Evolutionary conservation across 1,140 invertebrate species (phyloP).

Genomic region (Calliphora vicina): DNA sequence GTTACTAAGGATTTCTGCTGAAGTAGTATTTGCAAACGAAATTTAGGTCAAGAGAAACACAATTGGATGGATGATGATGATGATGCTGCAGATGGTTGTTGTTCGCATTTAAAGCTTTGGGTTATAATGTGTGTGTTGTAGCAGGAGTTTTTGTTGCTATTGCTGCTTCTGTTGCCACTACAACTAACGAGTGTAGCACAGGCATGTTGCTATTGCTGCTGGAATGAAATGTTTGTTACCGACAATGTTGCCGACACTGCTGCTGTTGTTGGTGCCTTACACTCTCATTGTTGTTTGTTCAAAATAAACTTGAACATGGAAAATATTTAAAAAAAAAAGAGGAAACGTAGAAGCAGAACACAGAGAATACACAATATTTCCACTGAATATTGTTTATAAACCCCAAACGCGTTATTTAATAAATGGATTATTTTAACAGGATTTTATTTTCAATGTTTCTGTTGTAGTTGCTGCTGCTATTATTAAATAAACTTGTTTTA

Average conservation of each 20-base stretch:
- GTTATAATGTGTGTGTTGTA: background rate
- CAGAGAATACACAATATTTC: background rate
- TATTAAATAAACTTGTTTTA: background rate
- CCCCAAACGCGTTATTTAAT: background rate
- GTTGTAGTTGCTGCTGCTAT: background rate
- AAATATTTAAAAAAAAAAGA: background rate
- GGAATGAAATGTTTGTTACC: background rate
- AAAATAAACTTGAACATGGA: background rate
- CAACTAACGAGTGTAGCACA: background rate
- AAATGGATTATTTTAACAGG: constrained; percentile 1
- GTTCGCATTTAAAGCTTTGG: background rate
- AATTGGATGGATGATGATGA: no score
- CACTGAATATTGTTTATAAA: background rate
- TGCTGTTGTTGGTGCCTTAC: background rate
- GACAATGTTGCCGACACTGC: background rate
- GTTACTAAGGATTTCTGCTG: background rate
- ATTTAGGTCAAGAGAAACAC: background rate
- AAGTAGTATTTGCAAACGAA: background rate
- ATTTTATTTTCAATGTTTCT: background rate
- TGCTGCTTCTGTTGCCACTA: background rate
- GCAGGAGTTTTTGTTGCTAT: background rate
- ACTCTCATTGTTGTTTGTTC: background rate
- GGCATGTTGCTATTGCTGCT: background rate
- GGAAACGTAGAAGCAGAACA: background rate
- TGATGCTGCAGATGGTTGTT: no score